Base-by-base conservation (phyloP, 2,888 invertebrate genomes). In the Tuberolachnus salignus region DNA sequence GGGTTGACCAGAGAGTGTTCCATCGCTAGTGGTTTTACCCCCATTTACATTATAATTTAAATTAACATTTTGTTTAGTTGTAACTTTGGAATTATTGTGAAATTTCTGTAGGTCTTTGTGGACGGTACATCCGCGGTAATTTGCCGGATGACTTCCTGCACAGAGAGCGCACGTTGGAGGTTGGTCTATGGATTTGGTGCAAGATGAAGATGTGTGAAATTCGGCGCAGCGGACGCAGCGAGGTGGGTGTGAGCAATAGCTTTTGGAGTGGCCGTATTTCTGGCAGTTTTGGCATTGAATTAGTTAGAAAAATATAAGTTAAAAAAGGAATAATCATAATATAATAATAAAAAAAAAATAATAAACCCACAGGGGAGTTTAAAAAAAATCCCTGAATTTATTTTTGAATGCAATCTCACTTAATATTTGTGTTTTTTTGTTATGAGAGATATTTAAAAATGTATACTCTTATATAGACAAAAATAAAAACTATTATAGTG, bases 251-350 rank as follows among this genome's bases (percentile, higher is more conserved):
- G n/a, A n/a, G n/a, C n/a, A n/a, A n/a, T n/a, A n/a, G n/a, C n/a
- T n/a, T n/a, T n/a, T n/a, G n/a, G n/a, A n/a, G n/a, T n/a, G n/a
- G n/a, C n/a, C n/a, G n/a, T n/a, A n/a, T n/a, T n/a, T n/a, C n/a
- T 49, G n/a, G n/a, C n/a, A n/a, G n/a, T n/a, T n/a, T n/a, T n/a
- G n/a, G n/a, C n/a, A n/a, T n/a, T n/a, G n/a, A n/a, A n/a, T n/a
- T n/a, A n/a, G n/a, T 78, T 57, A 78, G 59, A 78, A 72, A 78
- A 59, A 67, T 61, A 66, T 55, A 75, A 66, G 44, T 55, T 34
- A 72, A 57, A 61, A 49, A 21, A 53, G 19, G 14, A 72, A 49
- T 23, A 71, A 71, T 44, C 3, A 73, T 21, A 73, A 73, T 63
- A 66, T 42, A 64, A 75, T 67, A 67, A 57, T 67, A n/a, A n/a